A percentile compares a stretch with the other conserved stretches of the same genome.
These are phyloP conservation scores for Conger conger DNA, from an alignment of 2,113 vertebrate species.

Conservation along the genomic window DNA sequence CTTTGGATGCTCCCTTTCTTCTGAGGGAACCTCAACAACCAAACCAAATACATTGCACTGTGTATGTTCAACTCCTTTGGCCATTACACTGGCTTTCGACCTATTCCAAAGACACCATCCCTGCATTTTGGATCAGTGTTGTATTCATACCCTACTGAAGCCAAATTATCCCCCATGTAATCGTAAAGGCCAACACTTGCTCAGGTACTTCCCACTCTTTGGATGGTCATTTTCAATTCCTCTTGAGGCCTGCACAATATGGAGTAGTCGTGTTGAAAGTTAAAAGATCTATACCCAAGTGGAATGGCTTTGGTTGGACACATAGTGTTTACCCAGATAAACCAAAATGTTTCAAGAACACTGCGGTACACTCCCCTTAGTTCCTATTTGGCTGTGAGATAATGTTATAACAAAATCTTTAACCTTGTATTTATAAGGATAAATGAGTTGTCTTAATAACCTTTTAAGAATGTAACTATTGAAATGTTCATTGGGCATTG, in stretches of 20 bases:
- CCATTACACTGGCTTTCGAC: neutral
- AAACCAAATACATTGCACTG: constrained; percentile 42
- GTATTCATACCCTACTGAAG: neutral
- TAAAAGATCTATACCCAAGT: neutral
- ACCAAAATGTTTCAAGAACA: neutral
- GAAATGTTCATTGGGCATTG: too few relatives aligned
- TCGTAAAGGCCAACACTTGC: neutral
- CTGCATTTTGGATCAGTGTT: neutral
- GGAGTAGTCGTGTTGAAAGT: neutral
- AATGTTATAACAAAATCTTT: neutral
- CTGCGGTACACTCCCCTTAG: neutral
- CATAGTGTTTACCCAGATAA: neutral
- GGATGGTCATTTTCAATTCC: neutral
- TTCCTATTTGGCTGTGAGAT: neutral
- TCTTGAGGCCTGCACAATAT: neutral
- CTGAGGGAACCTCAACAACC: constrained; percentile 43
- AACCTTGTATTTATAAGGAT: too few relatives aligned
- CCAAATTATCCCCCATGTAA: neutral
- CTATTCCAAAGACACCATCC: neutral
- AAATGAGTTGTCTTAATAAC: too few relatives aligned
- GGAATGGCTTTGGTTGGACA: neutral
- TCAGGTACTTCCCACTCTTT: neutral
- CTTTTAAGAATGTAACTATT: too few relatives aligned
- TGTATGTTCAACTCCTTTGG: neutral
- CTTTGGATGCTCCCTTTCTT: constrained; percentile 35